phyloP scores from a whole-genome alignment of 2,113 vertebrate species.

The Sardina pilchardus region DNA sequence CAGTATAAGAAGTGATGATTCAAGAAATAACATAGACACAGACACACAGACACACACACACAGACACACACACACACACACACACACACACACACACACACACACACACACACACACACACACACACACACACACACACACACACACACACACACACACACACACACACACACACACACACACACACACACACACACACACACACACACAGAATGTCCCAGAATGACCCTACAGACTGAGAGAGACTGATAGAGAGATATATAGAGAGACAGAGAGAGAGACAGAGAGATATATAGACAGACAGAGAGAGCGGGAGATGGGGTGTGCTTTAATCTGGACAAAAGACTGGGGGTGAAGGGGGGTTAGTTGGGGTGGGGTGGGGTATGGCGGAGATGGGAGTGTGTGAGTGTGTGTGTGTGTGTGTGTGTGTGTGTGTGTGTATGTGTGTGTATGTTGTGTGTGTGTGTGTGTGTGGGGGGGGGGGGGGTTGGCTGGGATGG shows the following conservation, averaged over 20 bases:
- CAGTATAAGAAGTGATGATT: background rate
- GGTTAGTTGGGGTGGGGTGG: background rate
- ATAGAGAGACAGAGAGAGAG: background rate
- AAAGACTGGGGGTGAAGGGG: background rate
- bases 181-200: background rate
- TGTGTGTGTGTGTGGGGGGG: background rate
- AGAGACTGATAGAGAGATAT: background rate
- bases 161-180: slow-evolving; percentile 4
- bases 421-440: background rate
- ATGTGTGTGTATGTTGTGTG: too few species aligned
- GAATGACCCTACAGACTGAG: background rate
- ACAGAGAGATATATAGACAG: background rate
- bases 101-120: background rate
- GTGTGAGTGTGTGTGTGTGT: too few species aligned
- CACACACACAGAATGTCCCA: background rate
- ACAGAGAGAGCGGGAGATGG: background rate
- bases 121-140: background rate
- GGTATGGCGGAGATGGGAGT: background rate
- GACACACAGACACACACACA: background rate
- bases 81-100: background rate
- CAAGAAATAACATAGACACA: background rate
- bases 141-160: slow-evolving; percentile 13
- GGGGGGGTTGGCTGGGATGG: background rate
- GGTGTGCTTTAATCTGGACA: background rate
- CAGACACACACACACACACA: background rate